Base-by-base conservation (phyloP, 2,113 vertebrate species). In the Dipodomys merriami region DNA sequence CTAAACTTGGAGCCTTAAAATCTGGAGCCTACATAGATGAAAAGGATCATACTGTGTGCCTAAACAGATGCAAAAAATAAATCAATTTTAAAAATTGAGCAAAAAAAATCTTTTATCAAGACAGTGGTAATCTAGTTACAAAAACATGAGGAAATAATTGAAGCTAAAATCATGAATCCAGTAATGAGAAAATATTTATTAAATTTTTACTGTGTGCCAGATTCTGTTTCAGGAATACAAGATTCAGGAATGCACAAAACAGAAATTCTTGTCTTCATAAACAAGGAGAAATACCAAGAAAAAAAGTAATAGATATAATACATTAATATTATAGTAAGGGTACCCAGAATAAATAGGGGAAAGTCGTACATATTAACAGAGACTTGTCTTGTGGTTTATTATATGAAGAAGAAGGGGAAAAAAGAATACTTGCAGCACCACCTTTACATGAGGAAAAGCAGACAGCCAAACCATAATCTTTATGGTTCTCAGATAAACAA, bases 111-210 rank as follows among this genome's bases (percentile, higher is more conserved):
- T 49, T 12, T 90, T 83, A 64, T 71, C 27, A 92, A 84, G 27
- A 57, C 6, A 88, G 39, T 2, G 2, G 18, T 44, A 23, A 86
- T 90, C 69, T 77, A 90, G 85, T 23, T 4, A 87, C 6, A 64
- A 78, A 39, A 49, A 22, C 6, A 57, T 71, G 27, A 35, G 60
- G 22, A 18, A 72, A 78, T 67, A 49, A 5, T 92, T 65, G 86
- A 91, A 83, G 44, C 20, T 92, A 83, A 86, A 77, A 65, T 57
- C 11, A 46, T 46, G 62, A 33, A 83, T 10, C 82, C 2, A 35
- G 65, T 88, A 15, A 81, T 65, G 81, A 72, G 12, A 5, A 71
- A 94, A 83, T 69, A 69, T 69, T 83, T 86, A 87, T 6, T 84
- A 7, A 92, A 33, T 16, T 29, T 20, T 71, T 74, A 73, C 13